Conservation (phyloP, 2,797 vertebrate species). For the Tenualosa ilisha region DNA sequence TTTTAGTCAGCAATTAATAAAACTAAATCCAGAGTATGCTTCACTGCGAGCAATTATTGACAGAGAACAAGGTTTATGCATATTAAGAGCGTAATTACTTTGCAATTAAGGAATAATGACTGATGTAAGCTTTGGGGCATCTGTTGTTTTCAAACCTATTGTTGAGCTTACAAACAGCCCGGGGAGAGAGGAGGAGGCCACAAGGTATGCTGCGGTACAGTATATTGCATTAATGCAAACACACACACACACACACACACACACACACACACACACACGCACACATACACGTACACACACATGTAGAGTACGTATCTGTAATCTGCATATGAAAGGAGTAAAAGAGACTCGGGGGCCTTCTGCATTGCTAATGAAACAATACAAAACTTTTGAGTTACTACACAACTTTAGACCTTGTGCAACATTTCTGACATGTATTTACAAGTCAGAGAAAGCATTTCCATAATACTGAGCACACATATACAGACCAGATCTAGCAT, state of each 20-base stretch:
- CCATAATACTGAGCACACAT: not conserved
- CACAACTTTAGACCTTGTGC: not conserved
- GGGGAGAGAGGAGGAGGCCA: not conserved
- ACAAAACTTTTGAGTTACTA: not conserved
- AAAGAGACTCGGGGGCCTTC: not conserved
- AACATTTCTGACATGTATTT: not conserved
- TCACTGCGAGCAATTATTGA: slow-evolving; percentile 28
- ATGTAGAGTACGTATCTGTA: not conserved
- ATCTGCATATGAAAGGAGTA: not conserved
- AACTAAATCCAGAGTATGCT: slow-evolving; percentile 45
- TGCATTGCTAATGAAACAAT: not conserved
- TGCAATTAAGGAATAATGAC: slow-evolving; percentile 53
- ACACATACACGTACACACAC: not conserved
- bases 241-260: not conserved
- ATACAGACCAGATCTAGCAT: no score
- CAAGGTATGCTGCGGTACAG: not conserved
- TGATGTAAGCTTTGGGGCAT: slow-evolving; percentile 29
- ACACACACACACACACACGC: not conserved
- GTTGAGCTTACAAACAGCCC: slow-evolving; percentile 22
- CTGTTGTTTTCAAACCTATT: not conserved
- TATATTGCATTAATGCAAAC: not conserved
- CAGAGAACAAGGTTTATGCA: slow-evolving; percentile 46
- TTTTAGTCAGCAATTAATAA: slow-evolving; percentile 51
- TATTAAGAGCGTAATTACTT: slow-evolving; percentile 57
- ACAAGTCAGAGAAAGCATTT: not conserved